These are phyloP conservation scores for Malacoctenus gilli DNA, from an alignment of 2,797 vertebrate species.

Conservation along the genomic window DNA sequence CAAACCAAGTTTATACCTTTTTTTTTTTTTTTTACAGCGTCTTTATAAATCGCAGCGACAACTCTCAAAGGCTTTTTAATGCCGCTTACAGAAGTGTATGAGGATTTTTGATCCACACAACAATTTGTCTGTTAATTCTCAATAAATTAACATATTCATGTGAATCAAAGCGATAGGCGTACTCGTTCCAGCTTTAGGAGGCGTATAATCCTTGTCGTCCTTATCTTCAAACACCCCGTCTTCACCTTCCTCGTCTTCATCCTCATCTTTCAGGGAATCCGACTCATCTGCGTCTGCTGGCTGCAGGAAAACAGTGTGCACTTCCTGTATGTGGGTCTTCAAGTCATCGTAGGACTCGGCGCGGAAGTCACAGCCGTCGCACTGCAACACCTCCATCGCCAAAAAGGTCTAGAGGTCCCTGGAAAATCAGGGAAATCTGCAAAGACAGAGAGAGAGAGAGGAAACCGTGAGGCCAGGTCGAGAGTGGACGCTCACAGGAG, in stretches of 20 bases:
- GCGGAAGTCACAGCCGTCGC: slow-evolving; percentile 98
- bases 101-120: too few species aligned
- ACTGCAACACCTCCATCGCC: slow-evolving; percentile 98
- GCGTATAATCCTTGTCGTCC: slow-evolving; percentile 65
- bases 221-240: slow-evolving; percentile 57
- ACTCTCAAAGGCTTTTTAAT: too few species aligned
- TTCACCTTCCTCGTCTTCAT: slow-evolving; percentile 83
- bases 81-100: too few species aligned
- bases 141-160: slow-evolving; percentile 52
- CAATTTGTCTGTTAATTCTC: slow-evolving; percentile 37
- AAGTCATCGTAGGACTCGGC: slow-evolving; percentile 96
- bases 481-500: too few species aligned
- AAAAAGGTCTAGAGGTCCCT: slow-evolving; percentile 75
- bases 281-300: slow-evolving; percentile 93
- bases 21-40: too few species aligned
- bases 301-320: slow-evolving; percentile 97
- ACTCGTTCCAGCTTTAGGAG: slow-evolving; percentile 74
- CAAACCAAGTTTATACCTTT: too few species aligned
- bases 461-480: slow-evolving; percentile 16
- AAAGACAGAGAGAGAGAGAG: slow-evolving; percentile 18
- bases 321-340: slow-evolving; percentile 97
- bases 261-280: slow-evolving; percentile 88
- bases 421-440: slow-evolving; percentile 94
- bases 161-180: slow-evolving; percentile 51
- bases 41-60: too few species aligned